A percentile compares a stretch with the other conserved stretches of the same genome.
Conservation (phyloP, 2,888 invertebrate species). For the Petrolisthes manimaculis region DNA sequence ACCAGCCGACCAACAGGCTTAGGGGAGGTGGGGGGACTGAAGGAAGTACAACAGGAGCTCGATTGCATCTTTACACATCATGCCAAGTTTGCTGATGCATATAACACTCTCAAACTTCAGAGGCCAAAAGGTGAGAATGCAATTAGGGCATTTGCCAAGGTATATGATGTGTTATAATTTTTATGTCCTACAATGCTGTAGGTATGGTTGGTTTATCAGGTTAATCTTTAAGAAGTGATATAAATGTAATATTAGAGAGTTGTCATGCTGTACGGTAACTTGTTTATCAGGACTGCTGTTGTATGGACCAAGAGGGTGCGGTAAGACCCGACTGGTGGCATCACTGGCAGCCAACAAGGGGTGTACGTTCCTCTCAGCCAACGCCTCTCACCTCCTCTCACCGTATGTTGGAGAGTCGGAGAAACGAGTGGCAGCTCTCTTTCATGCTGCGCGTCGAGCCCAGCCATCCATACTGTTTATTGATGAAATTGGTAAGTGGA, state of each 20-base stretch:
- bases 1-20: constrained; percentile 33
- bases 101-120: constrained; percentile 34
- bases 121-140: constrained; percentile 48
- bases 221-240: no score
- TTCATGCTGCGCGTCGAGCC: constrained; percentile 56
- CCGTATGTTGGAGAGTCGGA: constrained; percentile 62
- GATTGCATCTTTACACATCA: constrained; percentile 44
- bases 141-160: no score
- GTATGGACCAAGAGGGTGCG: constrained; percentile 62
- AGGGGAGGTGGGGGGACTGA: constrained; percentile 42
- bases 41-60: constrained; percentile 32
- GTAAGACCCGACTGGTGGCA: constrained; percentile 57
- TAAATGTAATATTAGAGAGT: no score
- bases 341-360: constrained; percentile 44
- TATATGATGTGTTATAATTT: no score
- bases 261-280: background rate
- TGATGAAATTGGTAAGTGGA: constrained; percentile 60
- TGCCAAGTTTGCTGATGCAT: constrained; percentile 34
- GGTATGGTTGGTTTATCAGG: no score
- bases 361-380: constrained; percentile 59
- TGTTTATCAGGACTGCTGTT: constrained; percentile 46
- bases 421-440: constrained; percentile 56
- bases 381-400: constrained; percentile 59
- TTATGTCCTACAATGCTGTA: no score
- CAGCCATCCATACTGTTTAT: constrained; percentile 59